phyloP scores from a whole-genome alignment of 2,113 vertebrate species.

The Nothocercus julius region DNA sequence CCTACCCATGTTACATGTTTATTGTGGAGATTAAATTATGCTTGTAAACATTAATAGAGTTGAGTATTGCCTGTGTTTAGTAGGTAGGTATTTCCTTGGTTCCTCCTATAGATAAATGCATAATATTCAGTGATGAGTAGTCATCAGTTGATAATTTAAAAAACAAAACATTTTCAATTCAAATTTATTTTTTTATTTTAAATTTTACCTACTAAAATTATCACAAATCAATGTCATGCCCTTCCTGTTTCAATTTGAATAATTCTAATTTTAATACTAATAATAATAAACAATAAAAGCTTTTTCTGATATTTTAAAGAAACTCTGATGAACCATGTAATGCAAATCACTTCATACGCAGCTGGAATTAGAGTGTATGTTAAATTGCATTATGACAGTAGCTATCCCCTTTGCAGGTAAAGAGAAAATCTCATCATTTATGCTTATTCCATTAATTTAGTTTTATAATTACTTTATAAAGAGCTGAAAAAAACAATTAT shows the following conservation, averaged over 20 bases:
- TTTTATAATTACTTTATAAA: conserved; percentile 37
- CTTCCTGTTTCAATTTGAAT: conserved; percentile 52
- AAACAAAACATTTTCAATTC: not conserved
- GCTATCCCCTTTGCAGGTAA: not conserved
- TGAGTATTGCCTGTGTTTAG: conserved; percentile 27
- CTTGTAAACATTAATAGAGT: conserved; percentile 53
- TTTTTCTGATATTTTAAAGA: conserved; percentile 33
- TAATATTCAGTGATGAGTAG: not conserved
- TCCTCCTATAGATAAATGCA: conserved; percentile 44
- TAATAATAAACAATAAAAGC: conserved; percentile 26
- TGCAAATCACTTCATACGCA: not conserved
- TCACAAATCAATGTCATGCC: conserved; percentile 46
- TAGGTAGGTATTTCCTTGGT: conserved; percentile 26
- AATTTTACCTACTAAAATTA: conserved; percentile 17
- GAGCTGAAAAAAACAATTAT: not conserved
- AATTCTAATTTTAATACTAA: conserved; percentile 49
- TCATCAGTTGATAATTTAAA: conserved; percentile 25
- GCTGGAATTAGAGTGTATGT: not conserved
- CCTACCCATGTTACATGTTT: conserved; percentile 42
- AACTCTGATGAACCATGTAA: not conserved
- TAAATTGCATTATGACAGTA: conserved; percentile 12
- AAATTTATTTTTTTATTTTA: conserved; percentile 45
- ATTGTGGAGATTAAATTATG: conserved; percentile 62
- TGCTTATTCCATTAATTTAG: not conserved
- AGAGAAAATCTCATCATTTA: conserved; percentile 14